A percentile compares a stretch with the other conserved stretches of the same genome.
These are phyloP conservation scores for Eilema griseolum DNA, from an alignment of 2,888 invertebrate species.

Conservation along the genomic window DNA sequence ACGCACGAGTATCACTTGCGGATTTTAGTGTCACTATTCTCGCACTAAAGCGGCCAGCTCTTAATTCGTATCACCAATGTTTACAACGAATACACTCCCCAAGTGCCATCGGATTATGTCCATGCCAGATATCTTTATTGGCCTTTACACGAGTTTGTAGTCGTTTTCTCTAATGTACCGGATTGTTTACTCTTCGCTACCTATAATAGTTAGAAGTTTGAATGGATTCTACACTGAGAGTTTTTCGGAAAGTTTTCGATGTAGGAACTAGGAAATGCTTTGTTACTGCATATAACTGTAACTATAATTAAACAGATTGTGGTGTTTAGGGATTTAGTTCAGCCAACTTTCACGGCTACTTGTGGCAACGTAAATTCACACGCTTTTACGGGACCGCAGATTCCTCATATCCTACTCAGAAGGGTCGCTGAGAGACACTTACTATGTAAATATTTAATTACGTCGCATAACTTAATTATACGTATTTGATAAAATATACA, in stretches of 20 bases:
- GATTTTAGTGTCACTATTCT: conserved; percentile 57
- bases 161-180: conserved; percentile 51
- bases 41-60: conserved; percentile 44
- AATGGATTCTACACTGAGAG: conserved; percentile 16
- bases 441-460: background rate
- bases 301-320: background rate
- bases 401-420: background rate
- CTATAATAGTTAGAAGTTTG: conserved; percentile 20
- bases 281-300: background rate
- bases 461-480: background rate
- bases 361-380: background rate
- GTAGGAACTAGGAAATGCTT: background rate
- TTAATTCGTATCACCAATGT: conserved; percentile 57
- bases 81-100: conserved; percentile 47
- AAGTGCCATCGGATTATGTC: conserved; percentile 38
- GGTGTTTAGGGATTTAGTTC: conserved; percentile 1
- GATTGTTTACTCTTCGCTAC: conserved; percentile 37
- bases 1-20: conserved; percentile 56
- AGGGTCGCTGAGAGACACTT: conserved; percentile 3
- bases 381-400: background rate
- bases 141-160: conserved; percentile 26
- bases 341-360: background rate
- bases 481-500: background rate
- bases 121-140: conserved; percentile 33
- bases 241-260: conserved; percentile 4